phyloP scores from a whole-genome alignment of 2,113 vertebrate genomes.

The Cryptotis parvus region DNA sequence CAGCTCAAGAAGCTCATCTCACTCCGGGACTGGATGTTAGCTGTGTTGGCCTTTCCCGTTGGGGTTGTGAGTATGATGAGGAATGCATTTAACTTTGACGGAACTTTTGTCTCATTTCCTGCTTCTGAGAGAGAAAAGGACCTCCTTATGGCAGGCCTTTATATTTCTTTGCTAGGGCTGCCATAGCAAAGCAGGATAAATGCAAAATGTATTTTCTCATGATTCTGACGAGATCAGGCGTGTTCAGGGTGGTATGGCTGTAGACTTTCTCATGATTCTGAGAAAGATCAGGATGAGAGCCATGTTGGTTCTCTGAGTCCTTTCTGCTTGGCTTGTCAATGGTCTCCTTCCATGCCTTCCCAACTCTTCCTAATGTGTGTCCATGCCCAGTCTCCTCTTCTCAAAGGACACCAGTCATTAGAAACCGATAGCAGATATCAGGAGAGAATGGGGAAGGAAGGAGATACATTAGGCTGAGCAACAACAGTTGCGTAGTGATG shows the following conservation, averaged over 20 bases:
- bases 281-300: neutral
- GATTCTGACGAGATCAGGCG: neutral
- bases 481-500: neutral
- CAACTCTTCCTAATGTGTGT: neutral
- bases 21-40: conserved; percentile 97
- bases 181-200: neutral
- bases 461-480: too few relatives aligned
- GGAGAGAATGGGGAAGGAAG: too few relatives aligned
- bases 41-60: conserved; percentile 96
- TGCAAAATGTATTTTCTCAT: neutral
- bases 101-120: conserved; percentile 34
- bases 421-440: too few relatives aligned
- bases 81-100: conserved; percentile 30
- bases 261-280: neutral
- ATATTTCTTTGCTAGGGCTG: neutral
- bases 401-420: neutral
- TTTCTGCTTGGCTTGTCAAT: neutral
- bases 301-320: neutral
- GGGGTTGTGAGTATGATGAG: conserved; percentile 93
- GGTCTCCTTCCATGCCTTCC: neutral
- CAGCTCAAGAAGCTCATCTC: conserved; percentile 96
- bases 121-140: neutral
- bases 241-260: too few relatives aligned
- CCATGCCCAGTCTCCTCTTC: neutral
- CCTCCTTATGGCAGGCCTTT: neutral